These are phyloP conservation scores for Galago senegalensis DNA, from an alignment of 2,797 vertebrate genomes.

Conservation along the genomic window DNA sequence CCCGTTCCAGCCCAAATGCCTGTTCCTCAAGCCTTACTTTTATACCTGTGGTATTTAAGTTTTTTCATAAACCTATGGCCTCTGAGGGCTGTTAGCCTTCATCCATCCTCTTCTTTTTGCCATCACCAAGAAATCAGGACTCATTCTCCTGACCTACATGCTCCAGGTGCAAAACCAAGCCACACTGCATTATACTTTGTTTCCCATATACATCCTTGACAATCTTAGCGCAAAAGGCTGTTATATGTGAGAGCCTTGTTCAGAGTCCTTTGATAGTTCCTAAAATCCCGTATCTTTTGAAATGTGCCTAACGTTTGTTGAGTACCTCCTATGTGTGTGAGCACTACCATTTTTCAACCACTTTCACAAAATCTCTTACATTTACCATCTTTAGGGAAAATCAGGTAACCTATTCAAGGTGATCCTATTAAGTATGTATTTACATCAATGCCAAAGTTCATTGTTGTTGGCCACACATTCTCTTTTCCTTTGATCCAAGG, in stretches of 20 bases:
- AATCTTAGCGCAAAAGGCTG: neutral
- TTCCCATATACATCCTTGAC: neutral
- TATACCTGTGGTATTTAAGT: neutral
- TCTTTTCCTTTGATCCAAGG: slow-evolving; percentile 37
- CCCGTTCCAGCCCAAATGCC: neutral
- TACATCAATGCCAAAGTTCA: neutral
- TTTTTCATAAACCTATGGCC: neutral
- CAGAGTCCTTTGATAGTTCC: neutral
- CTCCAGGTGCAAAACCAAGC: slow-evolving; percentile 27
- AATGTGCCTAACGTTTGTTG: neutral
- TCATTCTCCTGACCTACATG: neutral
- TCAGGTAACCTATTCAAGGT: neutral
- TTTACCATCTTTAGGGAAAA: slow-evolving; percentile 43
- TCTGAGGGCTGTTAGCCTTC: neutral
- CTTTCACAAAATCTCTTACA: slow-evolving; percentile 34
- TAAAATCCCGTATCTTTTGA: slow-evolving; percentile 26
- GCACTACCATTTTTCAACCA: slow-evolving; percentile 35
- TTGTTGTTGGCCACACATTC: neutral
- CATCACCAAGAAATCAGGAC: neutral
- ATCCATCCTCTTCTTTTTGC: neutral
- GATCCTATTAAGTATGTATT: neutral
- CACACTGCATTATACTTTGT: neutral
- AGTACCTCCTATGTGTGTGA: neutral
- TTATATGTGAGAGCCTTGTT: neutral
- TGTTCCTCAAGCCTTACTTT: slow-evolving; percentile 20